Percentiles rank a stretch among this genome's conserved stretches.
phyloP scores from a whole-genome alignment of 2,113 vertebrate species.

The Trematocara unimaculatum region DNA sequence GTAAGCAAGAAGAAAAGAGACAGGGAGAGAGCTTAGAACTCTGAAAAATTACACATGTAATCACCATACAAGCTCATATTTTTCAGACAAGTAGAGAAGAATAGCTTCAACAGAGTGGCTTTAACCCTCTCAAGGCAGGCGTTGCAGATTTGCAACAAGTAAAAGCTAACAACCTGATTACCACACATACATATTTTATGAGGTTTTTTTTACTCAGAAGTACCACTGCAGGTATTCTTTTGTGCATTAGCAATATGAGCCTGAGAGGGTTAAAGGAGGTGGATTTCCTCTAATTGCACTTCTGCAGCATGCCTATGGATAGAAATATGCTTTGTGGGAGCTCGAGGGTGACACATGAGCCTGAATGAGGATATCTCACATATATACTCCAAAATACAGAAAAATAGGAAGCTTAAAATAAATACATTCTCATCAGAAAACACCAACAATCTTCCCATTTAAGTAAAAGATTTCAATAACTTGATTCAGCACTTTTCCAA shows the following conservation, averaged over 20 bases:
- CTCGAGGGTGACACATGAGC: not conserved
- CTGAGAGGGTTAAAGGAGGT: not conserved
- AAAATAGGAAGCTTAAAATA: not conserved
- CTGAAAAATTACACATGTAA: not conserved
- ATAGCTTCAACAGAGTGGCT: not conserved
- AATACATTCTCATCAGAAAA: not conserved
- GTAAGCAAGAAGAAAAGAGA: not conserved
- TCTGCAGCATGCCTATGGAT: not conserved
- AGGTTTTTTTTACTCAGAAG: no score
- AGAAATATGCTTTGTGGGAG: not conserved
- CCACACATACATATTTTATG: no score
- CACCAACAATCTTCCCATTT: not conserved
- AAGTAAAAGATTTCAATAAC: not conserved
- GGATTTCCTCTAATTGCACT: not conserved
- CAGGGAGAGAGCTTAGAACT: not conserved
- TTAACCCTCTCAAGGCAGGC: not conserved
- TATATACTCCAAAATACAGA: not conserved
- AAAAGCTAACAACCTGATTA: no score
- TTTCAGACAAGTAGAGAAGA: not conserved
- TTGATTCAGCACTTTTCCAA: not conserved
- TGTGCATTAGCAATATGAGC: no score
- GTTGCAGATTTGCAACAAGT: no score
- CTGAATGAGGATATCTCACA: constrained; percentile 15
- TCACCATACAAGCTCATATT: not conserved
- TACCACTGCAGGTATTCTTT: no score